Conservation (phyloP, 1,140 invertebrate species). For the Ectropis grisescens region DNA sequence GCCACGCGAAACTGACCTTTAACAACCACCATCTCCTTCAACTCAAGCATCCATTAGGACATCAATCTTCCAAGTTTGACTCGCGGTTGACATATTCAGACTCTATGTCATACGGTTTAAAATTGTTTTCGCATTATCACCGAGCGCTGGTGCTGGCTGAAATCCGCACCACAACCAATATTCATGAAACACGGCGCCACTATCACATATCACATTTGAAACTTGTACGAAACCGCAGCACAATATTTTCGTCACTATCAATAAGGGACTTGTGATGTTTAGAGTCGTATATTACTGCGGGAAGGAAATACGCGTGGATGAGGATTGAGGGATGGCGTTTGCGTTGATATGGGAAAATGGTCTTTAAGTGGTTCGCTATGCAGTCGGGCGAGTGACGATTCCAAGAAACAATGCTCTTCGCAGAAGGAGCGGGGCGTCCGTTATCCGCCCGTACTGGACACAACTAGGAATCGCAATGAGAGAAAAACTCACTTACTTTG, state of each 20-base stretch:
- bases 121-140: constrained; percentile 39
- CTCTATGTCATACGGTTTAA: constrained; percentile 30
- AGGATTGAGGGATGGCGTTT: constrained; percentile 48
- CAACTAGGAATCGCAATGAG: constrained; percentile 45
- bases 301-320: constrained; percentile 39
- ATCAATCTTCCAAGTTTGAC: constrained; percentile 29
- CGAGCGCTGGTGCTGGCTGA: too few relatives aligned
- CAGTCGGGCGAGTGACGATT: constrained; percentile 40
- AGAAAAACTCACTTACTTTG: constrained; percentile 55
- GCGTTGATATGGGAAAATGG: constrained; percentile 32
- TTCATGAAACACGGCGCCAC: too few relatives aligned
- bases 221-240: too few relatives aligned
- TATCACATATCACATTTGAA: too few relatives aligned
- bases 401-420: constrained; percentile 61
- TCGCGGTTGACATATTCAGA: constrained; percentile 22
- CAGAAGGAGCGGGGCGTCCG: constrained; percentile 49
- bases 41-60: constrained; percentile 27
- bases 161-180: too few relatives aligned
- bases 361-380: constrained; percentile 39
- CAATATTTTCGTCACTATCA: too few relatives aligned
- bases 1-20: constrained; percentile 40
- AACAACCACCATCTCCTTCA: constrained; percentile 23
- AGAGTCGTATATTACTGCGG: constrained; percentile 38
- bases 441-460: constrained; percentile 43
- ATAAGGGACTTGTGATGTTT: constrained; percentile 6